These are phyloP conservation scores for Mallateleia sp. DNA, from an alignment of 2,888 invertebrate species.

Conservation along the genomic window DNA sequence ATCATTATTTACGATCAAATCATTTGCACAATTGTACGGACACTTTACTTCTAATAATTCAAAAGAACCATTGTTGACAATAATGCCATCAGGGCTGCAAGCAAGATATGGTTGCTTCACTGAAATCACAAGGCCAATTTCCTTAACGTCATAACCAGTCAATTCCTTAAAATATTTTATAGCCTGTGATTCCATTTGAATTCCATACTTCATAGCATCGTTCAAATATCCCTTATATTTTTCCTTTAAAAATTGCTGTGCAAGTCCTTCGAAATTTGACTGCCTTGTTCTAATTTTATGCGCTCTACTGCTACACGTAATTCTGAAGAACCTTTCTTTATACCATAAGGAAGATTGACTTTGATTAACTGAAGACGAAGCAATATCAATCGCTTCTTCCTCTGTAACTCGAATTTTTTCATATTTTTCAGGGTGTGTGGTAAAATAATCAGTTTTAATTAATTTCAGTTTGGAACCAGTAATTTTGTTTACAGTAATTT, in stretches of 20 bases:
- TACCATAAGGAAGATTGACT: constrained; percentile 7
- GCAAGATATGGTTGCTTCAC: no score
- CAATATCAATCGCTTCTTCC: neutral
- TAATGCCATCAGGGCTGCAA: no score
- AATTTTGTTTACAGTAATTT: neutral
- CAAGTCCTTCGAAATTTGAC: constrained; percentile 6
- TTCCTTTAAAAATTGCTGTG: constrained; percentile 12
- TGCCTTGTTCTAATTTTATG: constrained; percentile 25
- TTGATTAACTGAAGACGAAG: neutral
- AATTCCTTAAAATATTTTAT: no score
- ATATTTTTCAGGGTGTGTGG: neutral
- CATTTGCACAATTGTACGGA: no score
- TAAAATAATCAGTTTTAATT: neutral
- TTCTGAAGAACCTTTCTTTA: neutral
- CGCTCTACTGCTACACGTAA: constrained; percentile 9
- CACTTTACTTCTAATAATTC: no score
- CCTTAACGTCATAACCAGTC: no score
- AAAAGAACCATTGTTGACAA: no score
- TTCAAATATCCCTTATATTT: no score
- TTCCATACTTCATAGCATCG: no score
- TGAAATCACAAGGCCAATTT: no score
- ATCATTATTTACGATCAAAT: no score
- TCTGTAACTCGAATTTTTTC: neutral
- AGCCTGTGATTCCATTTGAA: no score
- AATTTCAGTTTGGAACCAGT: neutral